Evolutionary conservation across 2,113 vertebrate species (phyloP).

Genomic region (Xiphophorus couchianus): DNA sequence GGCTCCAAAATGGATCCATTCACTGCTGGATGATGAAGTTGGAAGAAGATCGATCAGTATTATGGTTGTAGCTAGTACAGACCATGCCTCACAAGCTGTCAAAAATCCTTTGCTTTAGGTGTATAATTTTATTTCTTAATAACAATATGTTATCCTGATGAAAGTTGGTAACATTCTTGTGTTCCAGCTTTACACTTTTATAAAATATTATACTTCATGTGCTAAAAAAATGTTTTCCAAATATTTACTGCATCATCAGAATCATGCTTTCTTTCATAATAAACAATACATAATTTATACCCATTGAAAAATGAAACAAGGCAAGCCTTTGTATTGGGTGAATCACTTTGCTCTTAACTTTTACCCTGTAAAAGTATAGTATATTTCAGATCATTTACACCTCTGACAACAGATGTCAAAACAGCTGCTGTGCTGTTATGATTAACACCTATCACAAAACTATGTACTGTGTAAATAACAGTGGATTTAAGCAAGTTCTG

Average conservation of each 20-base stretch:
- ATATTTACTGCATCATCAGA: neutral
- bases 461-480: neutral
- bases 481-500: neutral
- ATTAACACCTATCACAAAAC: slow-evolving; percentile 28
- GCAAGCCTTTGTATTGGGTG: neutral
- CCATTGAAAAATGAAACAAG: neutral
- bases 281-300: neutral
- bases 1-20: too few species aligned
- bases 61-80: too few species aligned
- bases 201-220: neutral
- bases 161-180: neutral
- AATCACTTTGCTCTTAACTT: slow-evolving; percentile 23
- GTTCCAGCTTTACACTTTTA: neutral
- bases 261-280: neutral
- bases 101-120: neutral
- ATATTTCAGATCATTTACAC: slow-evolving; percentile 38
- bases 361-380: neutral
- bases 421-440: slow-evolving; percentile 28
- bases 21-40: too few species aligned
- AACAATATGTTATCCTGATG: neutral
- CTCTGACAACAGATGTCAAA: slow-evolving; percentile 38
- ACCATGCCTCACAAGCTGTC: too few species aligned
- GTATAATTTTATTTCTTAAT: neutral
- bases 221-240: neutral
- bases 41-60: too few species aligned